These are phyloP conservation scores for Megaleporinus macrocephalus DNA, from an alignment of 2,113 vertebrate genomes.

Conservation along the genomic window DNA sequence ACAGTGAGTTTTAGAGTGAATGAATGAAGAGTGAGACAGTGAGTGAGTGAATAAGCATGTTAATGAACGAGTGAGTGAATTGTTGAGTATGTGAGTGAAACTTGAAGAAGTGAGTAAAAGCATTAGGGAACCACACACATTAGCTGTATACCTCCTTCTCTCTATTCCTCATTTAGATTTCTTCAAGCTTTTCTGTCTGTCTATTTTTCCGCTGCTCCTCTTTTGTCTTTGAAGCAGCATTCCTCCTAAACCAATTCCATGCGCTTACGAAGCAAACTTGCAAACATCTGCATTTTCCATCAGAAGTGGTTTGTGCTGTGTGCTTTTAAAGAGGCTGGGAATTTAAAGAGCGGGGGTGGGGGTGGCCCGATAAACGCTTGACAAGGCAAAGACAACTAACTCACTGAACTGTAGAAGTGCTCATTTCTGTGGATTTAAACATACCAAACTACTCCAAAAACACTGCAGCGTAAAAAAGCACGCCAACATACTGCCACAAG, in stretches of 20 bases:
- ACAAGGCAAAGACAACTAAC: conserved; percentile 59
- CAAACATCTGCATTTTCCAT: conserved; percentile 89
- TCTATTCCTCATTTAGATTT: neutral
- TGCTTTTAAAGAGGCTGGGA: conserved; percentile 25
- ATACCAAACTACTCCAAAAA: conserved; percentile 21
- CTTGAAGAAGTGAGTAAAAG: neutral
- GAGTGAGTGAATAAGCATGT: neutral
- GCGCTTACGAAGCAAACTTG: conserved; percentile 84
- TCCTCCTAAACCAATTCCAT: conserved; percentile 81
- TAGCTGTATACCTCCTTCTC: neutral
- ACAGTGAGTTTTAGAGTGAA: too few relatives aligned
- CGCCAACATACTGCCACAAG: neutral
- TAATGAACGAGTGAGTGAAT: neutral
- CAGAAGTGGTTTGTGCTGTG: conserved; percentile 80
- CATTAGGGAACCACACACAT: neutral
- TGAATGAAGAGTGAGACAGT: neutral
- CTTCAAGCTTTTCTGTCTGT: neutral
- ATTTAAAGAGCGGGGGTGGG: conserved; percentile 61
- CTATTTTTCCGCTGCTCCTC: conserved; percentile 52
- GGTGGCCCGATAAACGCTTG: conserved; percentile 78
- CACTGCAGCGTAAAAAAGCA: conserved; percentile 4
- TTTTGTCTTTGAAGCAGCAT: conserved; percentile 68
- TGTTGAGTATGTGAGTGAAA: neutral
- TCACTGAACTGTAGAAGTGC: conserved; percentile 10
- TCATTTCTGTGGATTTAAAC: conserved; percentile 38